Conservation (phyloP, 2,113 vertebrate genomes). For the Salvelinus alpinus region DNA sequence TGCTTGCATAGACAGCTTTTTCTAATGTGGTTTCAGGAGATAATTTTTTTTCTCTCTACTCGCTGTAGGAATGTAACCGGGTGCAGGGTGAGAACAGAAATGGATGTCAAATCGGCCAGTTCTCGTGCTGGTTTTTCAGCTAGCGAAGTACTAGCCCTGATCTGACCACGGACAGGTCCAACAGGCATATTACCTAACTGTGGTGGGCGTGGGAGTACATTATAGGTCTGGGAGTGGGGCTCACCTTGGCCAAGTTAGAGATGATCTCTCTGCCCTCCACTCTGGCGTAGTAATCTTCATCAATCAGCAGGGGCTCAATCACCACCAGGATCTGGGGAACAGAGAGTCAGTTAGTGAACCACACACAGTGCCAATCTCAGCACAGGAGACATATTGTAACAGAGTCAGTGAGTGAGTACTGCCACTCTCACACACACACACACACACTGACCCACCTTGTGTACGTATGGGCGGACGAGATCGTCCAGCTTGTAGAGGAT, state of each 20-base stretch:
- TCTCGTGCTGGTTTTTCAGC: constrained; percentile 62
- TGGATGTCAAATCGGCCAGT: constrained; percentile 24
- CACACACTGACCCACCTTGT: constrained; percentile 80
- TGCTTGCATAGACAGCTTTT: too few relatives aligned
- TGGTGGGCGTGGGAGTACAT: not conserved
- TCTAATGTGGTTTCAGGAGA: not conserved
- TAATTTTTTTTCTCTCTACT: not conserved
- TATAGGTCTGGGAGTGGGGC: not conserved
- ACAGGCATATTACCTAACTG: constrained; percentile 27
- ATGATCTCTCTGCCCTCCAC: constrained; percentile 99
- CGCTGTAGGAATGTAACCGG: constrained; percentile 45
- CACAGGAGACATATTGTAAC: not conserved
- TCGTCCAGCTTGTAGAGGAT: constrained; percentile 98
- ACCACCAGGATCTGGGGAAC: constrained; percentile 91
- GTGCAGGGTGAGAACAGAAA: constrained; percentile 68
- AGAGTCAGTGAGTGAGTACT: not conserved
- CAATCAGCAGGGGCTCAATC: constrained; percentile 95
- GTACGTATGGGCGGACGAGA: constrained; percentile 95
- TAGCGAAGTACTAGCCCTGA: constrained; percentile 68
- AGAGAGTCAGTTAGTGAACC: not conserved
- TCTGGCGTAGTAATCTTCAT: constrained; percentile 99
- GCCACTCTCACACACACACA: not conserved
- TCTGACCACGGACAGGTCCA: constrained; percentile 55
- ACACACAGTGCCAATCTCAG: not conserved
- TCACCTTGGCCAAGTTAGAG: constrained; percentile 98